Base-by-base conservation (phyloP, 2,888 invertebrate genomes). In the Oscheius onirici region DNA sequence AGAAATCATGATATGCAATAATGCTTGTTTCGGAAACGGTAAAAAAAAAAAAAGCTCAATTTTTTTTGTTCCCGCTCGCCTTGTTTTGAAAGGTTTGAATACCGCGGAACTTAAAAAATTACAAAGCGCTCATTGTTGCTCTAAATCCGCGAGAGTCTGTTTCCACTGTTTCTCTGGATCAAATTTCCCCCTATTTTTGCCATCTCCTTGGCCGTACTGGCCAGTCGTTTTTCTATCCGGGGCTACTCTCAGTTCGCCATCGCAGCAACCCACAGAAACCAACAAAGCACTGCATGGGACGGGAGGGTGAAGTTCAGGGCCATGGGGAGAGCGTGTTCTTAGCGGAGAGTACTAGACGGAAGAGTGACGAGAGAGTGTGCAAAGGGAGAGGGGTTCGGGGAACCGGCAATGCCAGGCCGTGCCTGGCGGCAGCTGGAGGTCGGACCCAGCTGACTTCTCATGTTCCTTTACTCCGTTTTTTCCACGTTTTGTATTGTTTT, bases 341-440 rank as follows among this genome's bases (percentile, higher is more conserved):
- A 43, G 49, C 17, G 46, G 63, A 49, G 46, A 49, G 49, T 46
- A 10, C 49, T 26, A 28, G 46, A 15, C 6, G 46, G 11, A 46
- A 2, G 20, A 15, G 26, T 6, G 28, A 22, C 17, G 49, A 44
- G 63, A 63, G 46, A 63, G 63, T 24, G 63, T 20, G 34, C 24
- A 58, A 22, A 40, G 46, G 26, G 28, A 22, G 24, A 44, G 28
- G 57, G 28, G 44, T 13, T 20, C 22, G 43, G 34, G 55, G 26
- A 44, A 28, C 24, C 34, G 46, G 43, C 43, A 54, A 60, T 67
- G 26, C 68, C 68, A 68, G 68, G 57, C 68, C 55, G 68, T 68
- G 57, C 68, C 68, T 49, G 68, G 68, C 34, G 49, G 49, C 63
- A 46, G 49, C 63, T 63, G 63, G 63, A 63, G 63, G 63, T 63